phyloP scores from a whole-genome alignment of 1,140 invertebrate species.

The Zaprionus nigranus region DNA sequence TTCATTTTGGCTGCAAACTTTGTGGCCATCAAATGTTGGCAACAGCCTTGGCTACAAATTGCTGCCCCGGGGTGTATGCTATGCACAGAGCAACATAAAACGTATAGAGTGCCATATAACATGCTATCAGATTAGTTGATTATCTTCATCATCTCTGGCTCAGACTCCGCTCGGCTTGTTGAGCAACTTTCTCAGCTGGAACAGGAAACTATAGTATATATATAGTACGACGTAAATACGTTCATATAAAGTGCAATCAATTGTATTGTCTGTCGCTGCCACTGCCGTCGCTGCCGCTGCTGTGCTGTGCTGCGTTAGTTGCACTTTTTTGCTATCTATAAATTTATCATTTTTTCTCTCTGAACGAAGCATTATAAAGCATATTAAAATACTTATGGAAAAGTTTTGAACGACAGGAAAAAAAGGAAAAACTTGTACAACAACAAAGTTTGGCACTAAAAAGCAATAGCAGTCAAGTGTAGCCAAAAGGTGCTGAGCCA shows the following conservation, averaged over 20 bases:
- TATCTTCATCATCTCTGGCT: not conserved
- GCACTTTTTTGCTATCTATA: constrained; percentile 8
- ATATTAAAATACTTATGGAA: constrained; percentile 79
- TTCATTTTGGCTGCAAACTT: constrained; percentile 4
- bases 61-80: not conserved
- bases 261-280: constrained; percentile 37
- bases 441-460: constrained; percentile 66
- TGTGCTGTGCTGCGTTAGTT: constrained; percentile 22
- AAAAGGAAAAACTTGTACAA: constrained; percentile 48
- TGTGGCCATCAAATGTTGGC: not conserved
- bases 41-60: not conserved
- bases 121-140: not conserved
- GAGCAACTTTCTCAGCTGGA: no score
- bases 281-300: constrained; percentile 1
- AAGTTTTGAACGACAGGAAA: constrained; percentile 55
- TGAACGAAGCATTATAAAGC: constrained; percentile 55
- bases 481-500: constrained; percentile 22
- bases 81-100: no score
- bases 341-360: constrained; percentile 16
- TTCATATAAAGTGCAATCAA: constrained; percentile 24
- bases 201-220: no score
- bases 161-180: no score
- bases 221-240: no score
- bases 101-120: not conserved
- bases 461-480: constrained; percentile 69